Conservation (phyloP, 2,113 vertebrate genomes). For the Nycticebus coucang region DNA sequence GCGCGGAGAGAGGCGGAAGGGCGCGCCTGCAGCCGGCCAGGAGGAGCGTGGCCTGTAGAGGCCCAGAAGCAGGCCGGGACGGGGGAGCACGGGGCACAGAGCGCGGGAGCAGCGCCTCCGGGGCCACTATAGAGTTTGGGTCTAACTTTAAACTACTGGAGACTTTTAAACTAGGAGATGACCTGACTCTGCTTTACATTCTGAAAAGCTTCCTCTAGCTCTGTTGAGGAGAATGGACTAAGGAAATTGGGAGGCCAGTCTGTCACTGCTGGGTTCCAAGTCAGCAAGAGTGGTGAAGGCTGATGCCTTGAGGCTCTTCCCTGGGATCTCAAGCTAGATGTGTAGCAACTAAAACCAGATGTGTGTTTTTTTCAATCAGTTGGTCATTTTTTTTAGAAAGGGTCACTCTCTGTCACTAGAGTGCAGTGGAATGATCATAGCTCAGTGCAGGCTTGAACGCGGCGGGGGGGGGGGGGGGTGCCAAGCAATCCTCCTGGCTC, state of each 20-base stretch:
- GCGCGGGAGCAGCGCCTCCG: not conserved
- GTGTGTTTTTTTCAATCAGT: not conserved
- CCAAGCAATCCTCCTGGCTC: too few relatives aligned
- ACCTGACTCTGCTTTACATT: not conserved
- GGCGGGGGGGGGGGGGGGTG: too few relatives aligned
- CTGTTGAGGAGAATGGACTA: not conserved
- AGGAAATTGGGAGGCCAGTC: not conserved
- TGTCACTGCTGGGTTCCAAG: fast-evolving
- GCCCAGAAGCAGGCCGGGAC: fast-evolving
- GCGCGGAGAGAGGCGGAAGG: not conserved
- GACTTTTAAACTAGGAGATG: not conserved
- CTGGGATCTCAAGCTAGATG: not conserved
- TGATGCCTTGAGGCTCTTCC: not conserved
- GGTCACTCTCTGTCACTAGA: too few relatives aligned
- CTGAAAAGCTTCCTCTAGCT: not conserved
- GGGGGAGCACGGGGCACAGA: too few relatives aligned
- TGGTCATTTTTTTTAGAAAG: not conserved
- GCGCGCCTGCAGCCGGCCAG: fast-evolving
- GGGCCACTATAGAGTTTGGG: not conserved
- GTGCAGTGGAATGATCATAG: too few relatives aligned
- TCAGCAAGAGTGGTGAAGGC: fast-evolving
- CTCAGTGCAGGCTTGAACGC: too few relatives aligned
- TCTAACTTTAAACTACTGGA: not conserved
- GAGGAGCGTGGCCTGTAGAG: fast-evolving
- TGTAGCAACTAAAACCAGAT: not conserved